Evolutionary conservation across 2,888 invertebrate species (phyloP).

Genomic region (Drosophila flavopinicola): DNA sequence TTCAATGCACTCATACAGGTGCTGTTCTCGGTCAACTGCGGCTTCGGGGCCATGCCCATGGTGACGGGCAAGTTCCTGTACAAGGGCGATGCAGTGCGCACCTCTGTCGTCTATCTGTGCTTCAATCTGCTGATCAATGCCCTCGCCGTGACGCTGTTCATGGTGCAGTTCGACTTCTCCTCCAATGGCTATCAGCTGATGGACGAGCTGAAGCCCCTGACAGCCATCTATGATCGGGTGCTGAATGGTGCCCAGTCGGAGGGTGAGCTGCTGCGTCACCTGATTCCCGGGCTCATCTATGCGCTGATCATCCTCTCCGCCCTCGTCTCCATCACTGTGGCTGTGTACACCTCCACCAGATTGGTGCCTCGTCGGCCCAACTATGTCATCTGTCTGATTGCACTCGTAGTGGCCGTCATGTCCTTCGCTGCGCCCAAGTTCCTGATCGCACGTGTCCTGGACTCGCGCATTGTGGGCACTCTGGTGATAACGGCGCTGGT

Average conservation of each 20-base stretch:
- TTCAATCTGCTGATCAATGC: constrained; percentile 84
- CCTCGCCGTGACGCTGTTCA: constrained; percentile 83
- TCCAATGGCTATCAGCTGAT: constrained; percentile 72
- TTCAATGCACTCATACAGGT: constrained; percentile 84
- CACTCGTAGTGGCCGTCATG: constrained; percentile 81
- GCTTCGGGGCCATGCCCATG: constrained; percentile 83
- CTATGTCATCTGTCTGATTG: constrained; percentile 83
- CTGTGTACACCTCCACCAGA: constrained; percentile 83
- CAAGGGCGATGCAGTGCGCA: constrained; percentile 84
- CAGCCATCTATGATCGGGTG: constrained; percentile 83
- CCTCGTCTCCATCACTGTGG: constrained; percentile 81
- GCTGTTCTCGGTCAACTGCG: constrained; percentile 83
- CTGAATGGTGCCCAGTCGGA: constrained; percentile 67
- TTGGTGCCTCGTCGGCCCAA: constrained; percentile 83
- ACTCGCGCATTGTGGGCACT: constrained; percentile 83
- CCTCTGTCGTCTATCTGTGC: constrained; percentile 84
- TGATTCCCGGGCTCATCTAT: constrained; percentile 81
- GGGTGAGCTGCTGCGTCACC: constrained; percentile 66
- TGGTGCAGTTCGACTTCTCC: constrained; percentile 83
- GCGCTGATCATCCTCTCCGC: constrained; percentile 81
- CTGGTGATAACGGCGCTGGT: constrained; percentile 82
- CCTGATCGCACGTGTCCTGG: constrained; percentile 81
- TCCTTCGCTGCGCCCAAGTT: constrained; percentile 82
- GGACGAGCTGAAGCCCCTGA: constrained; percentile 83
- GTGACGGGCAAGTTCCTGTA: constrained; percentile 84